These are phyloP conservation scores for Sericinus montela DNA, from an alignment of 2,888 invertebrate species.

Conservation along the genomic window DNA sequence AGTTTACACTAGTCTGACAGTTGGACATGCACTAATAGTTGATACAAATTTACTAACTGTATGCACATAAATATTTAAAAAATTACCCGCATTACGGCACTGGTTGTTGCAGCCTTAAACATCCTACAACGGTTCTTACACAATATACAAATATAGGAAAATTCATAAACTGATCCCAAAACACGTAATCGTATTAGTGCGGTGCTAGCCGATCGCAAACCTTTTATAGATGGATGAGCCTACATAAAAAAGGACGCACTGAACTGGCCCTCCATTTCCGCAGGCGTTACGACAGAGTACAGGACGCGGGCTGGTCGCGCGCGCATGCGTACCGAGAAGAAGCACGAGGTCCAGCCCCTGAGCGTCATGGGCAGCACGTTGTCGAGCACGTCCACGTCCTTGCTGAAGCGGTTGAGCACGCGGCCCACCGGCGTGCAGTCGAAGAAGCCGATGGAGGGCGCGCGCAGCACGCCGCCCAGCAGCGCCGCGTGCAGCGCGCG, in stretches of 20 bases:
- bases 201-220: no score
- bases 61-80: not conserved
- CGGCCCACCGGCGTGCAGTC: conserved; percentile 90
- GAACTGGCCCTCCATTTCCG: no score
- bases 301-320: no score
- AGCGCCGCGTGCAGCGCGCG: conserved; percentile 82
- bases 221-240: no score
- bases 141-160: not conserved
- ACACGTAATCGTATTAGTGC: not conserved
- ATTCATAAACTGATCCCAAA: conserved; percentile 25
- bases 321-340: conserved; percentile 76
- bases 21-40: conserved; percentile 13
- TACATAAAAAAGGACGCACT: no score
- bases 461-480: conserved; percentile 82
- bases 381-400: conserved; percentile 86
- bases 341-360: conserved; percentile 84
- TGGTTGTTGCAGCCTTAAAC: not conserved
- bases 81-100: not conserved
- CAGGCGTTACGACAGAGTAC: no score
- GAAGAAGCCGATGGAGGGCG: conserved; percentile 85
- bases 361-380: conserved; percentile 85
- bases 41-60: not conserved
- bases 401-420: conserved; percentile 88
- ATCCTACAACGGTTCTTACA: not conserved
- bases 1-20: not conserved